phyloP scores from a whole-genome alignment of 2,888 invertebrate genomes.

The Protonemura montana region DNA sequence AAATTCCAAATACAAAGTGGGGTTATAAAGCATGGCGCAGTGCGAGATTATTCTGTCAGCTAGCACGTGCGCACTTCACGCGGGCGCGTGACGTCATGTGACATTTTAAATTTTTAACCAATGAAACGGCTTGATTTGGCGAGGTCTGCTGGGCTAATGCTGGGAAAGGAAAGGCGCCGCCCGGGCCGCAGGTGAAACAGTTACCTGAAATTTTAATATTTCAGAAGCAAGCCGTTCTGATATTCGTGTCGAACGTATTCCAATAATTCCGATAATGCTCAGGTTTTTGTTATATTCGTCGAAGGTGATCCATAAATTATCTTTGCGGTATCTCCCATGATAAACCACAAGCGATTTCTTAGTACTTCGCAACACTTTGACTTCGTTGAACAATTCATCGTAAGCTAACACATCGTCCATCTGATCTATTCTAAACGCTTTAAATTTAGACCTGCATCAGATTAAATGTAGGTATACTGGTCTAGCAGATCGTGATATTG shows the following conservation, averaged over 20 bases:
- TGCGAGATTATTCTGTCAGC: too few relatives aligned
- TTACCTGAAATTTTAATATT: background rate
- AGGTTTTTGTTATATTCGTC: background rate
- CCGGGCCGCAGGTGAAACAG: background rate
- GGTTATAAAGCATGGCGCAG: too few relatives aligned
- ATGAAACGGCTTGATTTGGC: too few relatives aligned
- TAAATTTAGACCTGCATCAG: background rate
- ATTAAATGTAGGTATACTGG: background rate
- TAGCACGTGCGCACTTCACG: too few relatives aligned
- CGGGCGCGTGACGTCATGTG: too few relatives aligned
- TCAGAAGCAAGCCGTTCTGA: background rate
- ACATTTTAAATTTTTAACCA: too few relatives aligned
- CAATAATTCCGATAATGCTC: background rate
- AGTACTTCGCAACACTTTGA: background rate
- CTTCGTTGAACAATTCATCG: background rate
- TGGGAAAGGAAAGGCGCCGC: background rate
- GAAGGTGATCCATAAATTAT: slow-evolving; percentile 12
- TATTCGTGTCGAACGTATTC: background rate
- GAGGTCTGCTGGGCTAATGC: too few relatives aligned
- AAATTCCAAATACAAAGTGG: too few relatives aligned
- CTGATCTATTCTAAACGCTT: background rate
- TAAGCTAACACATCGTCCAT: background rate
- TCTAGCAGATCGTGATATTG: background rate
- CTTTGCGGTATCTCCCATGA: background rate
- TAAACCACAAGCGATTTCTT: background rate